Conservation (phyloP, 2,888 invertebrate genomes). For the Colletes collaris region DNA sequence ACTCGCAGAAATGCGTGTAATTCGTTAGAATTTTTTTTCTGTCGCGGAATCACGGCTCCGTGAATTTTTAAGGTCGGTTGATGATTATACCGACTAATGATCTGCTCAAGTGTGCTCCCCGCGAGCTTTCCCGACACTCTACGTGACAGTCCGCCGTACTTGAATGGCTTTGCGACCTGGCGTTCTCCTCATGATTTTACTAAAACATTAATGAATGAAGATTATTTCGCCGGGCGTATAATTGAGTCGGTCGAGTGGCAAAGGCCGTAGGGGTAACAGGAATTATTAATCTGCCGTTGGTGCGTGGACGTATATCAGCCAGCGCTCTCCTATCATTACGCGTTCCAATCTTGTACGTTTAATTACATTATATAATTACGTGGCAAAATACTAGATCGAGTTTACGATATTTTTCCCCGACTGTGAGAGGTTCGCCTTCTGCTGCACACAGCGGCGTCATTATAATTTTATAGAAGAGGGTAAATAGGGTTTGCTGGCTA, state of each 20-base stretch:
- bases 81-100: slow-evolving; percentile 70
- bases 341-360: slow-evolving; percentile 27
- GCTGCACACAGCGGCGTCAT: not conserved
- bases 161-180: slow-evolving; percentile 41
- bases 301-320: slow-evolving; percentile 12
- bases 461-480: not conserved
- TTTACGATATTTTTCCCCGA: not conserved
- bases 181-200: slow-evolving; percentile 65
- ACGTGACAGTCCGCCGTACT: slow-evolving; percentile 54
- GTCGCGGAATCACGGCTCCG: slow-evolving; percentile 31
- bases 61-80: slow-evolving; percentile 55
- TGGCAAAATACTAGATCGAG: slow-evolving; percentile 12
- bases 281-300: slow-evolving; percentile 39
- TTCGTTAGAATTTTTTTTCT: slow-evolving; percentile 28
- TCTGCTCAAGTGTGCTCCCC: slow-evolving; percentile 54
- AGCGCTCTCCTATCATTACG: not conserved
- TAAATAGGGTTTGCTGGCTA: not conserved
- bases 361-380: slow-evolving; percentile 35
- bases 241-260: slow-evolving; percentile 58
- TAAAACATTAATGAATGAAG: slow-evolving; percentile 69
- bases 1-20: slow-evolving; percentile 21
- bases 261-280: slow-evolving; percentile 31
- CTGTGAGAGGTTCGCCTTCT: not conserved
- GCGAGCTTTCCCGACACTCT: slow-evolving; percentile 51
- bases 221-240: slow-evolving; percentile 56